Percentiles rank a stretch among this genome's conserved stretches.
Conservation (phyloP, 1,140 invertebrate genomes). For the Subanguina moxae region DNA sequence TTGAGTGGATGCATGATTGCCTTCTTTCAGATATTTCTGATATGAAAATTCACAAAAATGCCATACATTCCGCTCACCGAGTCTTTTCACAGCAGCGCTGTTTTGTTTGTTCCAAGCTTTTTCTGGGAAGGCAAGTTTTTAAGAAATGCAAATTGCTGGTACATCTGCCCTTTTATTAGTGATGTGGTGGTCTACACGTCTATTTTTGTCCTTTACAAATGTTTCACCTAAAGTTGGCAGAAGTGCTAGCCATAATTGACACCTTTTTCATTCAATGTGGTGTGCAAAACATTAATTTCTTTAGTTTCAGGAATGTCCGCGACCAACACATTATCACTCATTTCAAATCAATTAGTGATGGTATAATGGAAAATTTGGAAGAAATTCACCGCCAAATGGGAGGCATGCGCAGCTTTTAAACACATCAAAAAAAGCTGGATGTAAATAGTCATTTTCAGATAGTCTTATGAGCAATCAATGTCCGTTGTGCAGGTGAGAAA, state of each 20-base stretch:
- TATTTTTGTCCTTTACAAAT: no score
- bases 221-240: no score
- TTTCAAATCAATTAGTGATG: constrained; percentile 7
- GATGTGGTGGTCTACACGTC: no score
- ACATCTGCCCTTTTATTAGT: no score
- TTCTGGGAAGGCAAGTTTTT: not conserved
- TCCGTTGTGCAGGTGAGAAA: constrained; percentile 5
- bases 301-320: constrained; percentile 17
- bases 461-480: constrained; percentile 12
- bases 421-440: constrained; percentile 5
- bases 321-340: constrained; percentile 26
- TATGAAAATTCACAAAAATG: constrained; percentile 18
- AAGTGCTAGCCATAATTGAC: no score
- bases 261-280: no score
- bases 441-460: not conserved
- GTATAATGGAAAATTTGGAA: not conserved
- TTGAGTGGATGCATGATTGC: no score
- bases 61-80: constrained; percentile 6
- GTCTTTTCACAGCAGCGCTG: constrained; percentile 14
- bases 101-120: constrained; percentile 11
- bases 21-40: not conserved
- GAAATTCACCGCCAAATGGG: not conserved
- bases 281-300: no score
- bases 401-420: not conserved
- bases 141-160: no score